Percentiles rank a stretch among this genome's conserved stretches.
Evolutionary conservation across 2,888 invertebrate species (phyloP).

Genomic region (Rosalia funebris): DNA sequence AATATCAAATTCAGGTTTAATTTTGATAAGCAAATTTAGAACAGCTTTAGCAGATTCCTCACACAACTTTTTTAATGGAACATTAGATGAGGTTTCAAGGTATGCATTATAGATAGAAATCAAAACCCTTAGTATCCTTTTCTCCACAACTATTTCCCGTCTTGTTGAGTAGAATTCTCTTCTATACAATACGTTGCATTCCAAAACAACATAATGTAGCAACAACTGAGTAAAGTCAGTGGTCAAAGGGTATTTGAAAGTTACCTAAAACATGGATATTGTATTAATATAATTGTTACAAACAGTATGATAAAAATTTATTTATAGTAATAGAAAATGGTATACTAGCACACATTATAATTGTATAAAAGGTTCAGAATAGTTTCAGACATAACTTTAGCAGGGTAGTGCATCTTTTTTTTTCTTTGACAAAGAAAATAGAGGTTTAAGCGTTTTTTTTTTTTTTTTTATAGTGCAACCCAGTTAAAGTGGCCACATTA

Average conservation of each 20-base stretch:
- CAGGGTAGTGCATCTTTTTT: too few species aligned
- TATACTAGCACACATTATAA: too few species aligned
- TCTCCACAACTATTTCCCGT: constrained; percentile 32
- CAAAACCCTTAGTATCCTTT: constrained; percentile 37
- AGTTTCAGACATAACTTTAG: too few species aligned
- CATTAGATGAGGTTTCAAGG: constrained; percentile 29
- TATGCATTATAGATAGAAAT: constrained; percentile 35
- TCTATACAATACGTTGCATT: constrained; percentile 48
- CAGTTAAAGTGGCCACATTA: too few species aligned
- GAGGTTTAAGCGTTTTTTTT: too few species aligned
- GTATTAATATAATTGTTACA: too few species aligned
- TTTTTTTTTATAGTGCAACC: too few species aligned
- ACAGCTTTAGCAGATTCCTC: constrained; percentile 37
- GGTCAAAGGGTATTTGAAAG: constrained; percentile 42
- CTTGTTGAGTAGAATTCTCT: constrained; percentile 20
- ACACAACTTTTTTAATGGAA: constrained; percentile 30
- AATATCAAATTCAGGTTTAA: constrained; percentile 32
- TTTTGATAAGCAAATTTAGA: constrained; percentile 37
- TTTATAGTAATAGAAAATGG: too few species aligned
- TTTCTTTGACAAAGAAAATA: too few species aligned
- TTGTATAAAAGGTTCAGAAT: background rate
- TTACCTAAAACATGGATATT: constrained; percentile 37
- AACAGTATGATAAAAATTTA: too few species aligned
- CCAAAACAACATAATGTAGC: constrained; percentile 50
- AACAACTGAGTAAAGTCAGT: constrained; percentile 44